Percentiles rank a stretch among this genome's conserved stretches.
phyloP scores from a whole-genome alignment of 2,888 invertebrate species.

The Heliothis peltigera region DNA sequence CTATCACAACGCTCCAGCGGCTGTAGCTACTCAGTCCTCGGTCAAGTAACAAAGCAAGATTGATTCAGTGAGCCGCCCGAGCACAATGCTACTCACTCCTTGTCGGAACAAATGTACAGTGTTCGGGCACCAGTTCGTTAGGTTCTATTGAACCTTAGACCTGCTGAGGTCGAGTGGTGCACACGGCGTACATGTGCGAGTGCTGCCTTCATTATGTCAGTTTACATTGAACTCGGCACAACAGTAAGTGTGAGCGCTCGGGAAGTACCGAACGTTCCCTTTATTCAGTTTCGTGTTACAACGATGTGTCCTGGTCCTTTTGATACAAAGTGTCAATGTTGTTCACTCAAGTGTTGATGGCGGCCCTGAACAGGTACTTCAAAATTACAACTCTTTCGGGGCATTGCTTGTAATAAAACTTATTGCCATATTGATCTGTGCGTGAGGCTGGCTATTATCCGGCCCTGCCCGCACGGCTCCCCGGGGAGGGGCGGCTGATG shows the following conservation, averaged over 20 bases:
- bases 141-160: constrained; percentile 14
- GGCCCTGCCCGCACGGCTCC: not conserved
- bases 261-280: not conserved
- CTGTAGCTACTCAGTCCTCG: not conserved
- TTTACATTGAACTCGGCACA: constrained; percentile 16
- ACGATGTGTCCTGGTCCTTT: too few relatives aligned
- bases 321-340: not conserved
- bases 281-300: too few relatives aligned
- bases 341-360: not conserved
- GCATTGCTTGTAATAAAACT: constrained; percentile 16
- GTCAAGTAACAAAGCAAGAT: constrained; percentile 16
- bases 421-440: constrained; percentile 19
- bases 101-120: not conserved
- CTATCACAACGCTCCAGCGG: not conserved
- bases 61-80: not conserved
- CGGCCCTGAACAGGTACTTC: not conserved
- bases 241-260: not conserved
- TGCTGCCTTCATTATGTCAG: constrained; percentile 7
- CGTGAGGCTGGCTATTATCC: constrained; percentile 8
- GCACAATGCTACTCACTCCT: constrained; percentile 1
- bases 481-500: constrained; percentile 9
- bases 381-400: not conserved
- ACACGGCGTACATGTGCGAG: too few relatives aligned
- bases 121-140: too few relatives aligned
- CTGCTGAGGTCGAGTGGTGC: too few relatives aligned